A percentile compares a stretch with the other conserved stretches of the same genome.
Evolutionary conservation across 1,140 invertebrate genomes (phyloP).

Genomic region (Neodiprion fabricii): DNA sequence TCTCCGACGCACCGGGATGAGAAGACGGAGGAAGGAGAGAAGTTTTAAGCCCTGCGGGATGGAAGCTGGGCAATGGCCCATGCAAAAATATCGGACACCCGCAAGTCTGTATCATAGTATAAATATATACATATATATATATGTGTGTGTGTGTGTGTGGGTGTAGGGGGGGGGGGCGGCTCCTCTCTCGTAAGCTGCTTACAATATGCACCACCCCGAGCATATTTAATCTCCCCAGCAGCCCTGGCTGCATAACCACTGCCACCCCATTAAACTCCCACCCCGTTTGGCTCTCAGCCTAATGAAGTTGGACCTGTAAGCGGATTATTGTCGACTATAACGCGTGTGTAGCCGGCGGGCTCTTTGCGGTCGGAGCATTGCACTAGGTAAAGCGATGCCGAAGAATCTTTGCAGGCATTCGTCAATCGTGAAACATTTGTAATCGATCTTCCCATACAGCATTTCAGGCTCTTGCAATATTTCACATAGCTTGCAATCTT

Average conservation of each 20-base stretch:
- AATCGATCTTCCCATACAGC: too few relatives aligned
- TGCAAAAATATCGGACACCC: background rate
- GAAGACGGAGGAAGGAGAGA: too few relatives aligned
- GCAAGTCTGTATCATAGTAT: background rate
- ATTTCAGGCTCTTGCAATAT: too few relatives aligned
- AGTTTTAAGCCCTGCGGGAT: too few relatives aligned
- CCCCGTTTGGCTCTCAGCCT: background rate
- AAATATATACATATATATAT: too few relatives aligned
- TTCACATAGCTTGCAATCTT: too few relatives aligned
- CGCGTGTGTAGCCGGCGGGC: background rate
- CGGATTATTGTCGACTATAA: background rate
- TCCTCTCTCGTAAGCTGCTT: background rate
- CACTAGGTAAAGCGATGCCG: background rate
- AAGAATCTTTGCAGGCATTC: too few relatives aligned
- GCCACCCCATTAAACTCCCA: background rate
- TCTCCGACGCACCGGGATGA: too few relatives aligned
- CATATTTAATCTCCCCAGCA: conserved; percentile 1
- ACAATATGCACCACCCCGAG: background rate
- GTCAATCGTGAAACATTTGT: too few relatives aligned
- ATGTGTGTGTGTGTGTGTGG: too few relatives aligned
- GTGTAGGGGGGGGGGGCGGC: too few relatives aligned
- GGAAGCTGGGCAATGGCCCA: too few relatives aligned
- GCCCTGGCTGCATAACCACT: background rate
- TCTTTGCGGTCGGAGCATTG: background rate
- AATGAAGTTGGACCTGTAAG: background rate